These are phyloP conservation scores for Invenusta paracnida DNA, from an alignment of 2,888 invertebrate genomes.

Conservation along the genomic window DNA sequence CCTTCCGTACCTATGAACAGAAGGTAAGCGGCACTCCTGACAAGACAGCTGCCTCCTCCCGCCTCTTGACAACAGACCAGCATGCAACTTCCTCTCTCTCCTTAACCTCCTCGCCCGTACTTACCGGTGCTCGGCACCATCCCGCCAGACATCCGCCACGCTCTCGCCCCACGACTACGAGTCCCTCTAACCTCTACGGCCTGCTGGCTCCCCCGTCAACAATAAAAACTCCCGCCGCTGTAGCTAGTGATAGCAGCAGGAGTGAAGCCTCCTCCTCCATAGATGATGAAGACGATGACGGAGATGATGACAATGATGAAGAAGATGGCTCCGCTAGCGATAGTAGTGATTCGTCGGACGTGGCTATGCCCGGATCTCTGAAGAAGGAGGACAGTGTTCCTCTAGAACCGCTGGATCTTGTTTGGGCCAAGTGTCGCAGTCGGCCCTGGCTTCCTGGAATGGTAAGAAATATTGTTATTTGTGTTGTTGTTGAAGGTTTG, in stretches of 20 bases:
- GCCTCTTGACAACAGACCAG: too few species aligned
- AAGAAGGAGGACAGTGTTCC: background rate
- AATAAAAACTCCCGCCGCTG: too few species aligned
- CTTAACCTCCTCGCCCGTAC: too few species aligned
- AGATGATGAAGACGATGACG: background rate
- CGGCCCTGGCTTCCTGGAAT: constrained; percentile 96
- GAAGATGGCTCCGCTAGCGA: background rate
- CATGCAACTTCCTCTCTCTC: too few species aligned
- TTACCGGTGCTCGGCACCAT: too few species aligned
- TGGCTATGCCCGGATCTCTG: background rate
- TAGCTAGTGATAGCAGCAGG: too few species aligned
- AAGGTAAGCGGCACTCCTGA: too few species aligned
- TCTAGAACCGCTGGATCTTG: constrained; percentile 79
- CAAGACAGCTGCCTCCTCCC: too few species aligned
- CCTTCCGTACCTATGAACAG: too few species aligned
- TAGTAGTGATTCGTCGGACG: background rate
- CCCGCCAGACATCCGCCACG: too few species aligned
- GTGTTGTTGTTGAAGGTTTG: too few species aligned
- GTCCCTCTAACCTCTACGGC: background rate
- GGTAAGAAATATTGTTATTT: constrained; percentile 61
- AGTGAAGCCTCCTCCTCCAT: background rate
- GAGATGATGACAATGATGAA: background rate
- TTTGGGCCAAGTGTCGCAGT: constrained; percentile 93
- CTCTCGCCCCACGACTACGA: background rate
- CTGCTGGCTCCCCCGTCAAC: constrained; percentile 6